Evolutionary conservation across 2,888 invertebrate genomes (phyloP).

Genomic region (Ectropis crepuscularia): DNA sequence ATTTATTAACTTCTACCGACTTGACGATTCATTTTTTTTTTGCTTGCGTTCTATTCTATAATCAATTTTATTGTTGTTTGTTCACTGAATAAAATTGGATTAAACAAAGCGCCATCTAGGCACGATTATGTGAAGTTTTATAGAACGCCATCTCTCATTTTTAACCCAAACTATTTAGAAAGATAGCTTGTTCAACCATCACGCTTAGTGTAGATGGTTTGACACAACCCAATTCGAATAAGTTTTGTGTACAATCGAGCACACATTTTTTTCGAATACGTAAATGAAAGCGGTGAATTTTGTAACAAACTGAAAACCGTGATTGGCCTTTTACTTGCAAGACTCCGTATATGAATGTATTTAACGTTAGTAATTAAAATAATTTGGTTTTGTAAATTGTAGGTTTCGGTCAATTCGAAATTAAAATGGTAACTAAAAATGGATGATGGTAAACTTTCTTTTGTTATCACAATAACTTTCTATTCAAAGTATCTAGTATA

Average conservation of each 20-base stretch:
- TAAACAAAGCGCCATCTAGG: constrained; percentile 23
- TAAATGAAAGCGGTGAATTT: not conserved
- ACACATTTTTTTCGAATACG: not conserved
- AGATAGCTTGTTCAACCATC: constrained; percentile 7
- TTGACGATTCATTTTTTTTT: not conserved
- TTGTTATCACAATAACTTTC: not conserved
- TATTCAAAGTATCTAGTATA: constrained; percentile 15
- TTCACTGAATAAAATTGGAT: not conserved
- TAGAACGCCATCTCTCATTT: constrained; percentile 61
- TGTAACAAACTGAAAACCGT: not conserved
- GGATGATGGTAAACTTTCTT: not conserved
- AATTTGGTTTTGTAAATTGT: not conserved
- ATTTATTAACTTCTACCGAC: not conserved
- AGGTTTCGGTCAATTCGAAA: too few species aligned
- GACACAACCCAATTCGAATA: too few species aligned
- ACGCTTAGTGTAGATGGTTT: not conserved
- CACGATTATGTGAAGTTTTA: constrained; percentile 11
- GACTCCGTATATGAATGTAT: too few species aligned
- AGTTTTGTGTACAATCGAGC: constrained; percentile 7
- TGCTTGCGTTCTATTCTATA: not conserved
- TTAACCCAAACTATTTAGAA: constrained; percentile 48
- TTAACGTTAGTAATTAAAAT: too few species aligned
- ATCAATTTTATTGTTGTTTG: not conserved
- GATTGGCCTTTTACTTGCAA: not conserved
- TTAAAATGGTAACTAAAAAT: too few species aligned